Evolutionary conservation across 2,888 invertebrate species (phyloP).

Genomic region (Argyra leucocephala): DNA sequence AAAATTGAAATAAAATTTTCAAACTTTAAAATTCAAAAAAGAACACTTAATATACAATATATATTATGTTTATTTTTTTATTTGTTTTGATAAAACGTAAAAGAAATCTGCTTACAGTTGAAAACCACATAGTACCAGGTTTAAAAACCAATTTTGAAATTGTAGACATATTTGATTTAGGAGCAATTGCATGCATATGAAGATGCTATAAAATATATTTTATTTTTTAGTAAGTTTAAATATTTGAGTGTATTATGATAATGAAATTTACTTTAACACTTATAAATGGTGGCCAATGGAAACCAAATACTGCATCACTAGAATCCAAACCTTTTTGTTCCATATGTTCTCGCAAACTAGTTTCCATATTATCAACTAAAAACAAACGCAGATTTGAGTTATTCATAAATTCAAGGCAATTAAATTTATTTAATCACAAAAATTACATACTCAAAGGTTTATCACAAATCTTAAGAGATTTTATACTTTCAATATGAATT

Average conservation of each 20-base stretch:
- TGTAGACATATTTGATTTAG: conserved; percentile 63
- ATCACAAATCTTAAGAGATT: conserved; percentile 55
- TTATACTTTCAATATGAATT: conserved; percentile 65
- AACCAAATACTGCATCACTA: conserved; percentile 56
- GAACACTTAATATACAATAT: too few species aligned
- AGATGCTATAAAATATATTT: conserved; percentile 35
- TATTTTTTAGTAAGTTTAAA: background rate
- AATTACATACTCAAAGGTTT: conserved; percentile 57
- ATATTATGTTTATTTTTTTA: too few species aligned
- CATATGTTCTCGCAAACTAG: conserved; percentile 44
- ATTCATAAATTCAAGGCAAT: background rate
- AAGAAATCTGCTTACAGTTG: conserved; percentile 53
- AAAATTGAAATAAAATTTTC: too few species aligned
- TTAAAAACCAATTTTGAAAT: conserved; percentile 56
- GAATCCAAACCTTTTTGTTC: conserved; percentile 45
- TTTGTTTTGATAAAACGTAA: background rate
- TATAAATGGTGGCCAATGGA: conserved; percentile 86
- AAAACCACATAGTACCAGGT: conserved; percentile 73
- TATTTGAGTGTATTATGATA: background rate
- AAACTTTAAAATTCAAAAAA: too few species aligned
- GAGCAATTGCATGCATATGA: conserved; percentile 79
- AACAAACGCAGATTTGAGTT: conserved; percentile 17
- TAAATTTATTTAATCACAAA: background rate
- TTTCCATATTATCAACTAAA: conserved; percentile 59
- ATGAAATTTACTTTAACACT: conserved; percentile 59